Evolutionary conservation across 2,797 vertebrate genomes (phyloP), one percentile per base, ranked within the genome.

Genomic region (Sebastes diploproa): DNA sequence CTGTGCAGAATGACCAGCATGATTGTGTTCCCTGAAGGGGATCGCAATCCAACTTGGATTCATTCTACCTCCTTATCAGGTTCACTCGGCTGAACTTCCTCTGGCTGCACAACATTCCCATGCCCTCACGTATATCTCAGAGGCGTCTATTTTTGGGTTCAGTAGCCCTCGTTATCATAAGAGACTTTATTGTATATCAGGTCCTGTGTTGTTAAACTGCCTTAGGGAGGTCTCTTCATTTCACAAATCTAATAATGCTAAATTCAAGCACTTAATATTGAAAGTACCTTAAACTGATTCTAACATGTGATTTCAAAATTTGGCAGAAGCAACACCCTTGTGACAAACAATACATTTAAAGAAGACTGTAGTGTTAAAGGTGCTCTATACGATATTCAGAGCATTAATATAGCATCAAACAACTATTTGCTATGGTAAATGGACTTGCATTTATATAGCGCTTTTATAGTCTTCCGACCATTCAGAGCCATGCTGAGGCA

Each of bases 51-150:
- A 18, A 74, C 56, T 77, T 54, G 25, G 66, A 58, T 74, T 86
- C n/a, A 50, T 62, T 83, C 52, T 80, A 13, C 77, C 32, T 78
- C 76, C 85, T 94, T 89, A 92, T 93, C 85, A 36, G 60, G 78
- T 77, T 86, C 70, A 81, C 88, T 79, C 62, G 80, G 67, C 84
- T 80, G 63, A 82, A 82, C 87, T 89, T 91, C 90, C 87, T 83
- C 59, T 30, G 69, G 38, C 82, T 84, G 63, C 34, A 8, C 63
- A 25, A n/a, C 78, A 69, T 80, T 85, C 81, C 68, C 81, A 80
- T 59, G 36, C 38, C 36, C 75, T 62, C 71, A 68, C 27, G 32
- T 77, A 88, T 82, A 75, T 90, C 81, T 86, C 55, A 27, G 72
- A 78, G 61, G 61, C 7, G 1, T 78, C 83, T 93, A 87, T 89